phyloP scores from a whole-genome alignment of 1,140 invertebrate species.

The Paraescarpia echinospica region DNA sequence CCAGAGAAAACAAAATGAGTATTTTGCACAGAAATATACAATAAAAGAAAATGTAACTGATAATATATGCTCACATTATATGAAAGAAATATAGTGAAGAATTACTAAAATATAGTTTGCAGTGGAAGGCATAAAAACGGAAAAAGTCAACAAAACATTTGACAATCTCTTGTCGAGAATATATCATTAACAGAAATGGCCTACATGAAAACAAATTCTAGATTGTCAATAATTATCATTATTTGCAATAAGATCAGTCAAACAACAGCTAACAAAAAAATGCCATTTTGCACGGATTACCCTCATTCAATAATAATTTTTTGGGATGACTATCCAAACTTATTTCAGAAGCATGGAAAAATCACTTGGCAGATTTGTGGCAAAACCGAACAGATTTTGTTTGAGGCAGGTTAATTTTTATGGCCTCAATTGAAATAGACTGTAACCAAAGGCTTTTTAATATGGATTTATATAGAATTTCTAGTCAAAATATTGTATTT shows the following conservation, averaged over 20 bases:
- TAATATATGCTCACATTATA: background rate
- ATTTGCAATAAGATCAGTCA: background rate
- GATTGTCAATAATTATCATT: background rate
- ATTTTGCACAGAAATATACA: background rate
- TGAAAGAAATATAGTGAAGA: background rate
- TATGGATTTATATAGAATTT: background rate
- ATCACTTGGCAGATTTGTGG: background rate
- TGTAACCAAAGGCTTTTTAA: no score
- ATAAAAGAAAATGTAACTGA: background rate
- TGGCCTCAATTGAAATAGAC: background rate
- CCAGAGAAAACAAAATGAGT: background rate
- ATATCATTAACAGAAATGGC: background rate
- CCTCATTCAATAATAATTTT: no score
- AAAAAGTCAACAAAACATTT: background rate
- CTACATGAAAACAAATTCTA: background rate
- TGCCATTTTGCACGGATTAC: no score
- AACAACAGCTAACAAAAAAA: background rate
- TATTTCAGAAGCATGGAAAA: background rate
- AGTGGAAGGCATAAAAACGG: background rate
- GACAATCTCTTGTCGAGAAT: background rate
- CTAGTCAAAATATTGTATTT: background rate
- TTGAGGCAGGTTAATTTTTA: background rate
- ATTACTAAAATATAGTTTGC: background rate
- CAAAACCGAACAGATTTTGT: background rate
- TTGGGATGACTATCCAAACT: no score